Percentiles rank a stretch among this genome's conserved stretches.
phyloP scores from a whole-genome alignment of 2,113 vertebrate genomes.

The Poeciliopsis prolifica region DNA sequence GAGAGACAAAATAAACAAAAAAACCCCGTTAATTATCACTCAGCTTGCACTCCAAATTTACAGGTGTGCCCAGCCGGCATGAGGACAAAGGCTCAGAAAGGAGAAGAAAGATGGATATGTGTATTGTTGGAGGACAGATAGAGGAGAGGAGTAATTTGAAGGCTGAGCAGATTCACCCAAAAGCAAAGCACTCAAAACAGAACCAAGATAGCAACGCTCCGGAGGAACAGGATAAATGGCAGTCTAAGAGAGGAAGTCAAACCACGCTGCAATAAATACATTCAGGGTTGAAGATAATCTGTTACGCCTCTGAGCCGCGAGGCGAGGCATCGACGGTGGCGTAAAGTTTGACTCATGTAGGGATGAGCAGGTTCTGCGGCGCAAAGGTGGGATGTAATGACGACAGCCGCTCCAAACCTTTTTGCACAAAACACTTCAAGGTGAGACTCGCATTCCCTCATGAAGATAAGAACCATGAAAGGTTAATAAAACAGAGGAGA shows the following conservation, averaged over 20 bases:
- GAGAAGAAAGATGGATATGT: neutral
- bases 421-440: too few species aligned
- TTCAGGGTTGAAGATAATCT: too few species aligned
- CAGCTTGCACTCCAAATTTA: neutral
- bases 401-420: too few species aligned
- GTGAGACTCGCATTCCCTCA: too few species aligned
- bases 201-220: neutral
- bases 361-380: too few species aligned
- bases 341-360: too few species aligned
- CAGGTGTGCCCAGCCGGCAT: neutral
- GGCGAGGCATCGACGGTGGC: too few species aligned
- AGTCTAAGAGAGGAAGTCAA: neutral
- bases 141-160: neutral
- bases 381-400: too few species aligned
- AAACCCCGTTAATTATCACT: slow-evolving; percentile 10
- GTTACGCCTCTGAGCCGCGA: too few species aligned
- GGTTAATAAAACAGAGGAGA: too few species aligned
- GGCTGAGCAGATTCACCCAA: neutral
- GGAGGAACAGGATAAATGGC: neutral
- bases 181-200: slow-evolving; percentile 1
- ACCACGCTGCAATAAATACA: too few species aligned
- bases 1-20: neutral
- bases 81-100: slow-evolving; percentile 20
- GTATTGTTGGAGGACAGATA: slow-evolving; percentile 9
- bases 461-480: too few species aligned